Percentiles rank a stretch among this genome's conserved stretches.
Evolutionary conservation across 2,797 vertebrate species (phyloP).

Genomic region (Falco cherrug): DNA sequence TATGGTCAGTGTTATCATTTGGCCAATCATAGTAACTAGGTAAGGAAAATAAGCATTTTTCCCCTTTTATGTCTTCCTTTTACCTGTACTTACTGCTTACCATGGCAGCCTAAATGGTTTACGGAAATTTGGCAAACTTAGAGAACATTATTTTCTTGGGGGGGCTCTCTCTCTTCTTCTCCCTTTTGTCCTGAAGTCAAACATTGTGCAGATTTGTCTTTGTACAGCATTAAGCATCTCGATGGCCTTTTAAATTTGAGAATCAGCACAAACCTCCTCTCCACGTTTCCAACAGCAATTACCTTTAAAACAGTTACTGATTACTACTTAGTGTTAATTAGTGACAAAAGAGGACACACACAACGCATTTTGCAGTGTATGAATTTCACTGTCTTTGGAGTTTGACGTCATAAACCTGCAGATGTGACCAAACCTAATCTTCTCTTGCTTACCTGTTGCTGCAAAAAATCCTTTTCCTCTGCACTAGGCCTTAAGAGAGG

Average conservation of each 20-base stretch:
- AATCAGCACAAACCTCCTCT: not conserved
- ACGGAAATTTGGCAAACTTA: not conserved
- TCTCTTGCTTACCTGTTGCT: not conserved
- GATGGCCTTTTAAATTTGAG: not conserved
- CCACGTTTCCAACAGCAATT: not conserved
- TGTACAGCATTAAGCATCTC: not conserved
- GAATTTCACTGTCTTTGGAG: not conserved
- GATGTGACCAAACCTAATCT: not conserved
- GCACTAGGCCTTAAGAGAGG: not conserved
- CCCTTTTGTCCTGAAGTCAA: not conserved
- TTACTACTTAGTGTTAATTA: not conserved
- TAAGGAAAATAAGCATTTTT: not conserved
- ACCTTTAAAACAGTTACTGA: not conserved
- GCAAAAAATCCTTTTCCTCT: not conserved
- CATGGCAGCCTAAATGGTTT: not conserved
- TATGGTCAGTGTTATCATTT: not conserved
- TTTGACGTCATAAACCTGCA: not conserved
- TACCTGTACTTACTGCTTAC: not conserved
- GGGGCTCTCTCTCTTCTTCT: not conserved
- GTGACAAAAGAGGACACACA: not conserved
- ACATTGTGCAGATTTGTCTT: not conserved
- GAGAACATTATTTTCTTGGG: not conserved
- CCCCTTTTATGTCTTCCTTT: not conserved
- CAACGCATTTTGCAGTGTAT: not conserved
- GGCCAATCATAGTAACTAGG: not conserved